Evolutionary conservation across 2,113 vertebrate genomes (phyloP), one percentile per base, ranked within the genome.

Genomic region (Dipodomys stephensi): DNA sequence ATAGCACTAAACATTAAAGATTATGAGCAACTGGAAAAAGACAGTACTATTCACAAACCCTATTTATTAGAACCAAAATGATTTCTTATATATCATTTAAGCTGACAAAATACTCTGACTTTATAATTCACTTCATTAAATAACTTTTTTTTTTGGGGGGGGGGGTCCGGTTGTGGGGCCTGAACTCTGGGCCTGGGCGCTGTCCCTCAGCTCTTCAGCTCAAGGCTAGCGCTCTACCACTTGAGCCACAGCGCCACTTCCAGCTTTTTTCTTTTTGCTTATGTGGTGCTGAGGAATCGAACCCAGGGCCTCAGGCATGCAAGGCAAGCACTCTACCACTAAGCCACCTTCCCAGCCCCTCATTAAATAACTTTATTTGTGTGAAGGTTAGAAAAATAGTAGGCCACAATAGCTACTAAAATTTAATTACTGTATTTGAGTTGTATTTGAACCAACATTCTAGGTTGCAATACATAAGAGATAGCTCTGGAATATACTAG

Each of bases 51-150:
- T 76, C n/a, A 73, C 4, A 5, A 35, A 8, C 19, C 18, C 11
- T 49, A 49, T 49, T 49, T 87, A 90, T 78, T n/a, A 93, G 73
- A 88, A 88, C 18, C n/a, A 91, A 92, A 88, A 68, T 72, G 9
- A 83, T 64, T 88, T 88, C 28, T 69, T 74, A 79, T 27, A 28
- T 39, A 53, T 27, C 62, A 82, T 46, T 87, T 91, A 95, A 92
- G 83, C 16, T 44, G 22, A n/a, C 53, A 68, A 83, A 93, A 60
- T 23, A 16, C 2, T 23, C 22, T 12, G 69, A 83, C 7, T 30
- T 71, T 25, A 62, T 77, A 74, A 90, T 81, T 91, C 30, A 89
- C 32, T 85, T 85, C 76, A 88, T 30, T 94, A 87, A 83, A 60
- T 69, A 80, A 60, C 65, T 18, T 57, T 57, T 57, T 90, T 78